phyloP scores from a whole-genome alignment of 1,140 invertebrate species.

The Vanessa atalanta region DNA sequence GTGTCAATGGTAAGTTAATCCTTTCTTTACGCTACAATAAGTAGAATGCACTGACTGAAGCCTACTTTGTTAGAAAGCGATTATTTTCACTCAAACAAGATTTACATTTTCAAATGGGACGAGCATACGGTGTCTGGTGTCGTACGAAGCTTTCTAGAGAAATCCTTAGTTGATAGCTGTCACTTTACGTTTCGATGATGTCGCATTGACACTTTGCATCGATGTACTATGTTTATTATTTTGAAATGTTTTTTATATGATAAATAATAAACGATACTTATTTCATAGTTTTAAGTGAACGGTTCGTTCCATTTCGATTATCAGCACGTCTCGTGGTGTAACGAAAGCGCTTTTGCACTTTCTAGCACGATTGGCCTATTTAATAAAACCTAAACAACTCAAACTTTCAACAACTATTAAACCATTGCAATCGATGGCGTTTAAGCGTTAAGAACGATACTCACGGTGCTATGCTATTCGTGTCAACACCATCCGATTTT shows the following conservation, averaged over 20 bases:
- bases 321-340: slow-evolving; percentile 53
- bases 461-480: slow-evolving; percentile 9
- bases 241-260: slow-evolving; percentile 22
- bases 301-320: slow-evolving; percentile 42
- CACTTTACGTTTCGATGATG: slow-evolving; percentile 47
- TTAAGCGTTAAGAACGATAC: slow-evolving; percentile 24
- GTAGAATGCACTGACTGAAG: not conserved
- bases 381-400: slow-evolving; percentile 50
- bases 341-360: slow-evolving; percentile 57
- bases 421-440: slow-evolving; percentile 23
- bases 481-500: slow-evolving; percentile 37
- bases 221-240: slow-evolving; percentile 12
- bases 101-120: slow-evolving; percentile 53
- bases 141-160: slow-evolving; percentile 61
- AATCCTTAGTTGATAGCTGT: slow-evolving; percentile 47
- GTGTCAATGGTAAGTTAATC: slow-evolving; percentile 5
- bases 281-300: slow-evolving; percentile 22
- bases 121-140: slow-evolving; percentile 53
- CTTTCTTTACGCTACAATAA: slow-evolving; percentile 11
- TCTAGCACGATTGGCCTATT: slow-evolving; percentile 64
- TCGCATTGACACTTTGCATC: slow-evolving; percentile 49
- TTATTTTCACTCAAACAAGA: slow-evolving; percentile 54
- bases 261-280: slow-evolving; percentile 4
- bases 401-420: slow-evolving; percentile 50
- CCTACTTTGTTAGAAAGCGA: slow-evolving; percentile 35